Base-by-base conservation (phyloP, 1,140 invertebrate genomes). In the Neomicropteryx cornuta region DNA sequence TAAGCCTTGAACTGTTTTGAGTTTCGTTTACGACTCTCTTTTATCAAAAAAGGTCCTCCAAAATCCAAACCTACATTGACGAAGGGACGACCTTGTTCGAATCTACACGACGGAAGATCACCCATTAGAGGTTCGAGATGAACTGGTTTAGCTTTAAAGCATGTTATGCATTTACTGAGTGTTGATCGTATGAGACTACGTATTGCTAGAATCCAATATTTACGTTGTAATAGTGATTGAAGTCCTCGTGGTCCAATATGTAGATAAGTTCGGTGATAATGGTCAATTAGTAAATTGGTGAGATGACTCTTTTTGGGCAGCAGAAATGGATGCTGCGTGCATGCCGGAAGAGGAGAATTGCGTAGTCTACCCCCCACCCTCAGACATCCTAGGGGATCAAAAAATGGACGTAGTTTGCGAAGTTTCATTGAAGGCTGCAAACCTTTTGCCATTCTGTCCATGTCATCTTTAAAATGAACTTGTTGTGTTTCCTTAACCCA, bases 291-390 rank as follows among this genome's bases (percentile, higher is more conserved):
- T 10, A 47, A 19, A 6, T 40, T 39, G 8, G 45, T 45, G 20
- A 47, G 33, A 33, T 38, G 16, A 22, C 33, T 30, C 21, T 44
- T 42, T 31, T 45, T 47, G 22, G 48, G 45, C 10, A 47, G 18
- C 11, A 50, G 22, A 11, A 45, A 11, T 2, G 48, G 48, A 40
- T 50, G 39, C 33, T 45, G 45, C 3, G n/a, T 14, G 30, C 38
- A 21, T 31, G 35, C 43, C 2, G 41, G 30, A 14, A 50, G 17
- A 14, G 24, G 24, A 2, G 48, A 27, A 18, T 42, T 18, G 13
- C 29, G 39, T 2, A 50, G 16, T 18, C 48, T 39, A 42, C 48
- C 48, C 43, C 45, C 45, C 41, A 50, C 48, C 40, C 45, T 47
- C 32, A 49, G 42, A 31, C 45, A 41, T 31, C 33, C 38, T 17